These are phyloP conservation scores for Leptopilina drosophilae DNA, from an alignment of 2,888 invertebrate genomes.

Conservation along the genomic window DNA sequence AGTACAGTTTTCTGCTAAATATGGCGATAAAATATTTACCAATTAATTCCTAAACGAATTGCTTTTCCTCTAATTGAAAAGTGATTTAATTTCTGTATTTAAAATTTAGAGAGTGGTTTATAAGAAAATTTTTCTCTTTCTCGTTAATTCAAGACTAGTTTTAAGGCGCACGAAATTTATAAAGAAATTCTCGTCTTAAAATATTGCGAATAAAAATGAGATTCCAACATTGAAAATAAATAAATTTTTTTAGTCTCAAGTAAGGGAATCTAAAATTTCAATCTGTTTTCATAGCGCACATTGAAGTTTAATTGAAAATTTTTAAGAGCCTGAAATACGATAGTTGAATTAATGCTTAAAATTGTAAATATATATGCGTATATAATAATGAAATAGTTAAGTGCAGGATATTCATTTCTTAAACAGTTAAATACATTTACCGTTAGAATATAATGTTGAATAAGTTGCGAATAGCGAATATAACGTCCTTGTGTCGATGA, in stretches of 20 bases:
- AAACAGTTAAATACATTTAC: slow-evolving; percentile 3
- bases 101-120: no score
- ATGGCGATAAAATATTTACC: no score
- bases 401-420: neutral
- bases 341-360: neutral
- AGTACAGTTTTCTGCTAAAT: no score
- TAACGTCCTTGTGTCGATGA: slow-evolving; percentile 26
- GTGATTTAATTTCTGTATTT: no score
- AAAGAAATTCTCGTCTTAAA: no score
- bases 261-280: neutral
- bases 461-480: slow-evolving; percentile 11
- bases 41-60: no score
- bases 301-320: neutral
- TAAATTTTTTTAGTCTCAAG: neutral
- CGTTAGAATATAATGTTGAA: slow-evolving; percentile 28
- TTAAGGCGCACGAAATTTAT: no score
- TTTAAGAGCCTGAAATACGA: neutral
- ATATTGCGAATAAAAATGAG: no score
- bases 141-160: no score
- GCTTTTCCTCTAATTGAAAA: no score
- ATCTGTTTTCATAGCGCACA: neutral
- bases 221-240: neutral
- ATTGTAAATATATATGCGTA: neutral
- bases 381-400: neutral
- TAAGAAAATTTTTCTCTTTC: no score